Evolutionary conservation across 2,888 invertebrate genomes (phyloP).

Genomic region (Drosophila imparisetae): DNA sequence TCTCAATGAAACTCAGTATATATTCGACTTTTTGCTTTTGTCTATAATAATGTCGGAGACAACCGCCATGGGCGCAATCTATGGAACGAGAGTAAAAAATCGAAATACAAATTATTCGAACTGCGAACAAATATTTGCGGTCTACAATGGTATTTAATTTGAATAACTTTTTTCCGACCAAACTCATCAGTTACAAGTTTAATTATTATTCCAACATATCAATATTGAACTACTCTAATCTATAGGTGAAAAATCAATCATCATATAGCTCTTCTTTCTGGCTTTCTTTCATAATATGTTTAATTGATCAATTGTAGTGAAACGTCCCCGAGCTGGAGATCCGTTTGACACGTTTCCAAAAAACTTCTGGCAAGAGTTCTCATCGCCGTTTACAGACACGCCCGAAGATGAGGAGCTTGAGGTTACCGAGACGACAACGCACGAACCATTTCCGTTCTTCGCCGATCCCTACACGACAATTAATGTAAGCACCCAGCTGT

Average conservation of each 20-base stretch:
- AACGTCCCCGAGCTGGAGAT: slow-evolving; percentile 84
- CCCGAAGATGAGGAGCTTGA: slow-evolving; percentile 84
- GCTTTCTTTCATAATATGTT: neutral
- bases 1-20: neutral
- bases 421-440: slow-evolving; percentile 86
- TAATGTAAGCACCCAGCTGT: slow-evolving; percentile 89
- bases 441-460: slow-evolving; percentile 90
- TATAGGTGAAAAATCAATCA: neutral
- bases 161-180: neutral
- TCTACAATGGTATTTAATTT: neutral
- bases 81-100: neutral
- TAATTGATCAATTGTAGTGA: slow-evolving; percentile 70
- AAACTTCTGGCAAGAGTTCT: slow-evolving; percentile 85
- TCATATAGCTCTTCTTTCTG: neutral
- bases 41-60: neutral
- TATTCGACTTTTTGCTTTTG: neutral
- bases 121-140: neutral
- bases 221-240: neutral
- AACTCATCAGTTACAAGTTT: neutral
- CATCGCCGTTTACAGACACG: slow-evolving; percentile 85
- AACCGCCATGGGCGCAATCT: no score
- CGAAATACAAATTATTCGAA: neutral
- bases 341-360: slow-evolving; percentile 85
- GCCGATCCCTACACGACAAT: slow-evolving; percentile 88
- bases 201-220: neutral